phyloP scores from a whole-genome alignment of 2,797 vertebrate genomes.

The Pseudochaenichthys georgianus region DNA sequence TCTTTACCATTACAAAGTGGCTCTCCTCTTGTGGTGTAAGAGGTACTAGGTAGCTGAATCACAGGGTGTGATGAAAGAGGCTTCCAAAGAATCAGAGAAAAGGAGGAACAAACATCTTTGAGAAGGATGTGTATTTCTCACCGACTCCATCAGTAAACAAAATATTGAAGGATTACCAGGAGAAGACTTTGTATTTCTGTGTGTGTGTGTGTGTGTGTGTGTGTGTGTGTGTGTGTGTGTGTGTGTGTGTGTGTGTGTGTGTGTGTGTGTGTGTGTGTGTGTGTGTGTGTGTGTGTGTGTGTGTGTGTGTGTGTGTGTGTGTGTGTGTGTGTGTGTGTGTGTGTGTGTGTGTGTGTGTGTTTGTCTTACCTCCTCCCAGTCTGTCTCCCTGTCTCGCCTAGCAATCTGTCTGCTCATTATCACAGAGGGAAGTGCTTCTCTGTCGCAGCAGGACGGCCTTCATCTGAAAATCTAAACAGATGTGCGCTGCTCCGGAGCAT shows the following conservation, averaged over 20 bases:
- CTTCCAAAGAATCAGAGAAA: slow-evolving; percentile 53
- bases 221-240: too few relatives aligned
- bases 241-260: too few relatives aligned
- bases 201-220: slow-evolving; percentile 22
- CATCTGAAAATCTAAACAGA: slow-evolving; percentile 60
- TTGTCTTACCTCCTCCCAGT: too few relatives aligned
- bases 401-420: slow-evolving; percentile 69
- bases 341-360: too few relatives aligned
- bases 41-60: slow-evolving; percentile 74
- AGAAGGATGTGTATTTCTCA: slow-evolving; percentile 24
- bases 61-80: slow-evolving; percentile 58
- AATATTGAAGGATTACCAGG: slow-evolving; percentile 13
- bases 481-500: slow-evolving; percentile 52
- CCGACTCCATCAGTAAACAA: slow-evolving; percentile 28
- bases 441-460: slow-evolving; percentile 50
- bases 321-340: too few relatives aligned
- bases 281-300: too few relatives aligned
- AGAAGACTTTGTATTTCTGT: slow-evolving; percentile 30
- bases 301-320: too few relatives aligned
- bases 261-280: too few relatives aligned
- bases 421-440: slow-evolving; percentile 66
- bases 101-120: slow-evolving; percentile 39
- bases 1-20: slow-evolving; percentile 64
- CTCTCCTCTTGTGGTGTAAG: slow-evolving; percentile 62
- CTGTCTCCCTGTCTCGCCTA: slow-evolving; percentile 51